A percentile compares a stretch with the other conserved stretches of the same genome.
Conservation (phyloP, 2,797 vertebrate species). For the Thaleichthys pacificus region DNA sequence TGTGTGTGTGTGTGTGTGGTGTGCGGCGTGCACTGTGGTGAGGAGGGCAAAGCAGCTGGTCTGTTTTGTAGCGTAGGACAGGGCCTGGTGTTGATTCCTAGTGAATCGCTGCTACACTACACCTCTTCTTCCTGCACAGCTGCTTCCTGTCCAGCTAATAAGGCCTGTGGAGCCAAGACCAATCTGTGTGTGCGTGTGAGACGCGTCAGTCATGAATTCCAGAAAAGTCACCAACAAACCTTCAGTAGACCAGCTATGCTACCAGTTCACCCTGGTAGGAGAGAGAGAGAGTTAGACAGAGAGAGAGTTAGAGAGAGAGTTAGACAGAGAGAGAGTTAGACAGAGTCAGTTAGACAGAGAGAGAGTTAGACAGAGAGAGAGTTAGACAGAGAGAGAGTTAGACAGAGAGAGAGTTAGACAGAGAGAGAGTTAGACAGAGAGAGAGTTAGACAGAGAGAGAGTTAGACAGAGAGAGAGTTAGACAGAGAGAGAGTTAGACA, state of each 20-base stretch:
- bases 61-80: constrained; percentile 4
- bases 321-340: background rate
- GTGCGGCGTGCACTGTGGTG: background rate
- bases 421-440: background rate
- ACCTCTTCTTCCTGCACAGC: constrained; percentile 17
- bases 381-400: background rate
- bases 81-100: constrained; percentile 11
- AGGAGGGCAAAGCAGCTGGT: background rate
- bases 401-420: too few species aligned
- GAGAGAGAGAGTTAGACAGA: background rate
- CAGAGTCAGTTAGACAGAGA: too few species aligned
- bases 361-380: too few species aligned
- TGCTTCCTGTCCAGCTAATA: constrained; percentile 21
- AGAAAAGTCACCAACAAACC: background rate
- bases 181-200: background rate
- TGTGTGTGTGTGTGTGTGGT: background rate
- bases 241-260: background rate
- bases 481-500: background rate
- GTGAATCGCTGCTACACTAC: background rate
- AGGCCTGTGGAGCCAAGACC: background rate
- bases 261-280: background rate
- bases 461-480: too few species aligned
- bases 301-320: too few species aligned
- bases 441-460: background rate
- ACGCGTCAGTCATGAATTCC: background rate